These are phyloP conservation scores for Perca schrenkii DNA, from an alignment of 2,113 vertebrate genomes.

Conservation along the genomic window DNA sequence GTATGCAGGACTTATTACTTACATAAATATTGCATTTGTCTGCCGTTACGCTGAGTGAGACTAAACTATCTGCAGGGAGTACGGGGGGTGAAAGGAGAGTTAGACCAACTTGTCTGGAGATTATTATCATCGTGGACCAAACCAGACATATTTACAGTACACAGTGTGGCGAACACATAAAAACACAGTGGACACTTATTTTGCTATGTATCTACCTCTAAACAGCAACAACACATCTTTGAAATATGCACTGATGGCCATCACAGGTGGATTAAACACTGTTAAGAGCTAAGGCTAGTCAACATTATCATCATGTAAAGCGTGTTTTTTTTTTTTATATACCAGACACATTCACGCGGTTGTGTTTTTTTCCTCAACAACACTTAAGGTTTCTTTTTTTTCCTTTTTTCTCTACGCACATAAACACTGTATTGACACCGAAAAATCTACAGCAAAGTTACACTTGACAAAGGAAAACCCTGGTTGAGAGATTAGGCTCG, in stretches of 20 bases:
- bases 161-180: slow-evolving; percentile 60
- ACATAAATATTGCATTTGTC: slow-evolving; percentile 83
- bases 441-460: slow-evolving; percentile 78
- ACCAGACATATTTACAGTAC: slow-evolving; percentile 68
- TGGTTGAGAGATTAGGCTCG: slow-evolving; percentile 76
- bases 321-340: slow-evolving; percentile 47
- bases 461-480: slow-evolving; percentile 73
- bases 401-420: slow-evolving; percentile 75
- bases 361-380: slow-evolving; percentile 66
- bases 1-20: slow-evolving; percentile 68
- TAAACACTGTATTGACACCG: slow-evolving; percentile 78
- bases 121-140: slow-evolving; percentile 38
- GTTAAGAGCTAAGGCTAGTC: slow-evolving; percentile 77
- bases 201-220: slow-evolving; percentile 74
- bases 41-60: slow-evolving; percentile 57
- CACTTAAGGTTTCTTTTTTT: slow-evolving; percentile 59
- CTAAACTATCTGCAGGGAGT: slow-evolving; percentile 60
- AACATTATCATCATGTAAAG: slow-evolving; percentile 74
- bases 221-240: slow-evolving; percentile 74
- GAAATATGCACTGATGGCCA: slow-evolving; percentile 71
- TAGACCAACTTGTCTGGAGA: slow-evolving; percentile 45
- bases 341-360: slow-evolving; percentile 62
- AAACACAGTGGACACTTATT: slow-evolving; percentile 68
- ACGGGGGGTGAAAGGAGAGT: neutral
- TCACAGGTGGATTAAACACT: slow-evolving; percentile 74